phyloP scores from a whole-genome alignment of 2,888 invertebrate genomes.

The Rhingia campestris region DNA sequence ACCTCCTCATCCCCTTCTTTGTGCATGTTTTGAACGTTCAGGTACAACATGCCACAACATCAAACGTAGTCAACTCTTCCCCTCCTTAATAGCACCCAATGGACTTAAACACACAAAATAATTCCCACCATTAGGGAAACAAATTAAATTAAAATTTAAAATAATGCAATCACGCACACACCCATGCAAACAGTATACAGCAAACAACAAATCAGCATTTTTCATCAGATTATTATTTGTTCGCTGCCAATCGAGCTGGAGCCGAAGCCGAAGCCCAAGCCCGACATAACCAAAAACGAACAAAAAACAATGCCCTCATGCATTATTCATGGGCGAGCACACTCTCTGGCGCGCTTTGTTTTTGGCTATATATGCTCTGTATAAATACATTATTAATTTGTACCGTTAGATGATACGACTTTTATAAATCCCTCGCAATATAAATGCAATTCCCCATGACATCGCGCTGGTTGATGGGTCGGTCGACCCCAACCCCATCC shows the following conservation, averaged over 20 bases:
- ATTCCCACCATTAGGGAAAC: conserved; percentile 58
- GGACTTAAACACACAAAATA: conserved; percentile 10
- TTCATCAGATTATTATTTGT: conserved; percentile 67
- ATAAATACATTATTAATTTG: conserved; percentile 75
- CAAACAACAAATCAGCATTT: conserved; percentile 66
- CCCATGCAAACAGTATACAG: conserved; percentile 2
- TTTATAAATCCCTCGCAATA: conserved; percentile 72
- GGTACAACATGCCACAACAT: neutral
- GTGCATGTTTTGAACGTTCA: too few relatives aligned
- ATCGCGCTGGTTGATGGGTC: conserved; percentile 15
- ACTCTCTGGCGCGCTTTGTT: conserved; percentile 60
- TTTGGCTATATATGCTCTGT: conserved; percentile 64
- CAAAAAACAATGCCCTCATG: conserved; percentile 51
- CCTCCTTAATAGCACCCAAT: neutral
- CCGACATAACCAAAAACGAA: neutral
- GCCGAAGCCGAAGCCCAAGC: conserved; percentile 19
- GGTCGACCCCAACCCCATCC: conserved; percentile 52
- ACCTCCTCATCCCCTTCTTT: too few relatives aligned
- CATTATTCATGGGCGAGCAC: conserved; percentile 70
- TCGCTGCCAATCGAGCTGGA: conserved; percentile 41
- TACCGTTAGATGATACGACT: conserved; percentile 74
- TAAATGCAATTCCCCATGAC: conserved; percentile 71
- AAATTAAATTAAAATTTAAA: conserved; percentile 74
- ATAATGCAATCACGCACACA: conserved; percentile 55
- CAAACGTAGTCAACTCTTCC: neutral